phyloP scores from a whole-genome alignment of 2,113 vertebrate species.

The Oryzias woworae region DNA sequence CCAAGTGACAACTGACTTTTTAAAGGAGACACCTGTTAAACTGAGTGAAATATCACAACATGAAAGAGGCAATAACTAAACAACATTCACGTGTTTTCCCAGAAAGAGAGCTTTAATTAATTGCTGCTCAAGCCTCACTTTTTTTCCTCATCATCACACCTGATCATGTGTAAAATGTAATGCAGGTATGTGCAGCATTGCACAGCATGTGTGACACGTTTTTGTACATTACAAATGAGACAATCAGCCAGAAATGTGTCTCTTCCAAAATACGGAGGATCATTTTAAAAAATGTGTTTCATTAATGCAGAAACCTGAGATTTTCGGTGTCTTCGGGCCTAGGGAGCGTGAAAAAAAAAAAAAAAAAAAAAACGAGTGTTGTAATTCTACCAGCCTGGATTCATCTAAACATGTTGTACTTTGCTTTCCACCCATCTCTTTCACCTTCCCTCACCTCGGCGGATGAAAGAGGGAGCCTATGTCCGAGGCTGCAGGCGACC shows the following conservation, averaged over 20 bases:
- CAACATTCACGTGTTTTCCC: too few species aligned
- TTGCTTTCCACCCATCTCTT: slow-evolving; percentile 5
- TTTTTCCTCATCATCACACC: too few species aligned
- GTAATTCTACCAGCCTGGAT: slow-evolving; percentile 4
- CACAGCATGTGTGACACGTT: slow-evolving; percentile 16
- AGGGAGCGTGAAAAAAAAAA: neutral
- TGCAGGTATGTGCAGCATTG: neutral
- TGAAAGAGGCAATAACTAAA: too few species aligned
- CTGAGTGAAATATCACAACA: too few species aligned
- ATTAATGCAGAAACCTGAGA: slow-evolving; percentile 8
- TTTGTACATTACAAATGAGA: slow-evolving; percentile 10
- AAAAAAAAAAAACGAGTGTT: neutral
- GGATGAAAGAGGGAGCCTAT: slow-evolving; percentile 29
- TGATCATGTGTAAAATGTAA: neutral
- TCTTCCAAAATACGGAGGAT: slow-evolving; percentile 5
- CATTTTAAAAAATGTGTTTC: neutral
- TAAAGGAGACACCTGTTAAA: too few species aligned
- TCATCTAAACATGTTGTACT: neutral
- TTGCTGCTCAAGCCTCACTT: too few species aligned
- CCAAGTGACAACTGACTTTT: too few species aligned
- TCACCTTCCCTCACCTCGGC: slow-evolving; percentile 34
- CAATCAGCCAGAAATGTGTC: slow-evolving; percentile 3
- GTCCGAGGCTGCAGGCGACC: slow-evolving; percentile 39
- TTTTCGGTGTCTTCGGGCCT: neutral
- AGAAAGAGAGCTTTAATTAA: too few species aligned